Evolutionary conservation across 2,888 invertebrate species (phyloP).

Genomic region (Acrobasis suavella): DNA sequence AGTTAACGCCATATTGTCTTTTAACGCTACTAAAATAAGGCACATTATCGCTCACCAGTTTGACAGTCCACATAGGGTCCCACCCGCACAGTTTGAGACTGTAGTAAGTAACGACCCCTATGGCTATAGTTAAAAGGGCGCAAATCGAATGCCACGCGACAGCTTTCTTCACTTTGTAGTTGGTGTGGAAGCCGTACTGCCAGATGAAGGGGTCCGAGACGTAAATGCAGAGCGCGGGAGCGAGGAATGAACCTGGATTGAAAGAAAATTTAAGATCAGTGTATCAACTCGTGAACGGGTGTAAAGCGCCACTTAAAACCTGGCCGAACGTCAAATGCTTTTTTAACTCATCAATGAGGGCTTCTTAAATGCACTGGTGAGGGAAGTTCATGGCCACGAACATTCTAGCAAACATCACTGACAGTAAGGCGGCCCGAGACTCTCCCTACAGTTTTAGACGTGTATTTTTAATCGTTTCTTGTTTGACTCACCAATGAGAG

Average conservation of each 20-base stretch:
- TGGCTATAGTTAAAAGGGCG: conserved; percentile 34
- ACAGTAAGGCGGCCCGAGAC: no score
- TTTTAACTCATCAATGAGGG: no score
- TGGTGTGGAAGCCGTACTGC: conserved; percentile 45
- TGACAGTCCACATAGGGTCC: conserved; percentile 86
- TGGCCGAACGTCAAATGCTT: no score
- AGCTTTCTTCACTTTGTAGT: conserved; percentile 21
- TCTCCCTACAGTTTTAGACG: no score
- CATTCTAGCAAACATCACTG: no score
- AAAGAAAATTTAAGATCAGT: background rate
- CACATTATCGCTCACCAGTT: conserved; percentile 64
- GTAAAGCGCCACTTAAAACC: no score
- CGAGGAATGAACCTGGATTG: conserved; percentile 55
- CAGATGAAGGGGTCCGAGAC: conserved; percentile 67
- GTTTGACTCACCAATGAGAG: no score
- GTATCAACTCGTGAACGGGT: no score
- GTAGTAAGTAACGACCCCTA: conserved; percentile 55
- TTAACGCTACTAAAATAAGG: background rate
- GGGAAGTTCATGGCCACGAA: no score
- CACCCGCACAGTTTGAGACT: conserved; percentile 60
- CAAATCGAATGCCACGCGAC: conserved; percentile 43
- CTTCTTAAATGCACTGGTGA: no score
- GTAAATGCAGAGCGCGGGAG: conserved; percentile 67
- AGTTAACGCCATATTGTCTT: background rate
- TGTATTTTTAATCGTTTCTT: no score